These are phyloP conservation scores for Sebastes paucispinis DNA, from an alignment of 2,797 vertebrate species.

Conservation along the genomic window DNA sequence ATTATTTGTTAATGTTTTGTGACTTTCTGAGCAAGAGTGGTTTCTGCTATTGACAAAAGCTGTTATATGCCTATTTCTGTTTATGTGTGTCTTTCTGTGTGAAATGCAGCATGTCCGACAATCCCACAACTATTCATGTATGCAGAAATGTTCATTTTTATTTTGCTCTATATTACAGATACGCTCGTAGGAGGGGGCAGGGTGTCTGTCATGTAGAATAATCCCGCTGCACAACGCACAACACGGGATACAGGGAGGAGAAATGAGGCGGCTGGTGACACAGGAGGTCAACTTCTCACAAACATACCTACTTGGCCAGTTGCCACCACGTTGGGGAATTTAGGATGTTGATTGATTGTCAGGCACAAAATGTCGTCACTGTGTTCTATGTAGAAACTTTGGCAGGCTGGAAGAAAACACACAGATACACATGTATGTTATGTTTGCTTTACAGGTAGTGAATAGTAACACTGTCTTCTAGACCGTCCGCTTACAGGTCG, in stretches of 20 bases:
- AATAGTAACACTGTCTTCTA: neutral
- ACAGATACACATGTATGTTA: constrained; percentile 2
- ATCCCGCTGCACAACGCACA: constrained; percentile 10
- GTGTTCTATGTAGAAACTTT: constrained; percentile 99
- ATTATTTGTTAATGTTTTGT: neutral
- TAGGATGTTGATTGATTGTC: constrained; percentile 99
- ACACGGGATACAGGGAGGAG: constrained; percentile 23
- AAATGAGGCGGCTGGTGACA: constrained; percentile 48
- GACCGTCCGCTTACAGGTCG: constrained; percentile 86
- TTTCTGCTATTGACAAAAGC: neutral
- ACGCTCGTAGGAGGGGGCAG: neutral
- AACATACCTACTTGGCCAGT: constrained; percentile 99
- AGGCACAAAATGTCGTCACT: constrained; percentile 99
- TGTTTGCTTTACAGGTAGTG: neutral
- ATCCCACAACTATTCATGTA: neutral
- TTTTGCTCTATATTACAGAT: constrained; percentile 19
- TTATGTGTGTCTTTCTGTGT: neutral
- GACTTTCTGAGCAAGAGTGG: neutral
- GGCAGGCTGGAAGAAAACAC: constrained; percentile 85
- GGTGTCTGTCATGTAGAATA: neutral
- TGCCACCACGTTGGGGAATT: constrained; percentile 99
- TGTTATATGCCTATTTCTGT: neutral
- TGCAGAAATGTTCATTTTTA: neutral
- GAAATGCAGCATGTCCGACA: neutral
- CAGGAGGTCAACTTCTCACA: constrained; percentile 77